These are phyloP conservation scores for Intellagama lesueurii DNA, from an alignment of 2,797 vertebrate species.

Conservation along the genomic window DNA sequence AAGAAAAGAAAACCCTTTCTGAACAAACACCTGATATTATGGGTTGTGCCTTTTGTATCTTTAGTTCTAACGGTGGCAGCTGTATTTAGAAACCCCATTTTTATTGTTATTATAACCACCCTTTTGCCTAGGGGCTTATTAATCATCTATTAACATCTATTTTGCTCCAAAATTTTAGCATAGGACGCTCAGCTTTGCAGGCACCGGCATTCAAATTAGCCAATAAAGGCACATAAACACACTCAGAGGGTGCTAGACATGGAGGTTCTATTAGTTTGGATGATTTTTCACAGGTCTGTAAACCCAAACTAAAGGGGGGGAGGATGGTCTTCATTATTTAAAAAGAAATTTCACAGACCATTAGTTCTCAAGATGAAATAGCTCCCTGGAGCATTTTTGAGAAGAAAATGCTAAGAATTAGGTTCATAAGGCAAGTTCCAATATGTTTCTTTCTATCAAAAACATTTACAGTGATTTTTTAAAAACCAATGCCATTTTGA, in stretches of 20 bases:
- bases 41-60: slow-evolving; percentile 46
- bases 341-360: slow-evolving; percentile 65
- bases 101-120: background rate
- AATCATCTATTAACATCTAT: slow-evolving; percentile 53
- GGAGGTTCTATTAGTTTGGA: slow-evolving; percentile 31
- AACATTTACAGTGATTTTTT: slow-evolving; percentile 43
- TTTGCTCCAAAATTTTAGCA: slow-evolving; percentile 46
- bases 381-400: slow-evolving; percentile 60
- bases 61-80: slow-evolving; percentile 49
- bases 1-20: slow-evolving; percentile 74
- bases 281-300: slow-evolving; percentile 40
- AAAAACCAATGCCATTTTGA: slow-evolving; percentile 37
- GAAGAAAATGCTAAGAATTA: slow-evolving; percentile 62
- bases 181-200: background rate
- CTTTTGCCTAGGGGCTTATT: slow-evolving; percentile 14
- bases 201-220: slow-evolving; percentile 34
- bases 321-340: slow-evolving; percentile 45
- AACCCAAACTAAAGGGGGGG: slow-evolving; percentile 22
- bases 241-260: background rate
- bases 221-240: slow-evolving; percentile 3
- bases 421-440: slow-evolving; percentile 59
- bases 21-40: slow-evolving; percentile 78
- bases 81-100: slow-evolving; percentile 51
- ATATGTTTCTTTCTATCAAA: slow-evolving; percentile 47
- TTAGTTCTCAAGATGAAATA: slow-evolving; percentile 60